These are phyloP conservation scores for Sminthopsis crassicaudata DNA, from an alignment of 2,113 vertebrate species.

Conservation along the genomic window DNA sequence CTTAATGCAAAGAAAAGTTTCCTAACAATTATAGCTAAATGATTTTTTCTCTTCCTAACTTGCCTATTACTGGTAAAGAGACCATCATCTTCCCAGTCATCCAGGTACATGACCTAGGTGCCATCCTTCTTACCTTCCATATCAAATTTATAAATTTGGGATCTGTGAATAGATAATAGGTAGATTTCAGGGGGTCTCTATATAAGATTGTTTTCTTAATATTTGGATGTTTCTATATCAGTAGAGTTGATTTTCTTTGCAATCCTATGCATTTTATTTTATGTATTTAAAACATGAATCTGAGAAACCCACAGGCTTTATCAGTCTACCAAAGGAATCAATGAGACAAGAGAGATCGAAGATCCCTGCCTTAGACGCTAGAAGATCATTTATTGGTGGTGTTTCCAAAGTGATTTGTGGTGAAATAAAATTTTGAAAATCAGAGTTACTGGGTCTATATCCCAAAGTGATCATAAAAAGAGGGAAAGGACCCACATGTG, in stretches of 20 bases:
- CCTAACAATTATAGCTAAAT: not conserved
- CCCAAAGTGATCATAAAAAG: no score
- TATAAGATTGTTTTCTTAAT: not conserved
- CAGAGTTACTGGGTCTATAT: no score
- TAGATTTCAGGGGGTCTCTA: no score
- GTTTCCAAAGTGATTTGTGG: no score
- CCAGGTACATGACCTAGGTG: not conserved
- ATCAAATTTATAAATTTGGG: not conserved
- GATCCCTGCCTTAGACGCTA: no score
- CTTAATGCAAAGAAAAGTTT: not conserved
- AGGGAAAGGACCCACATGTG: no score
- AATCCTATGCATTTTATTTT: not conserved
- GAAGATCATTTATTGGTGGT: no score
- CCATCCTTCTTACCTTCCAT: not conserved
- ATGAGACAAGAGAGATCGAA: no score
- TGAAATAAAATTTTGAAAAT: no score
- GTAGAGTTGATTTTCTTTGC: not conserved
- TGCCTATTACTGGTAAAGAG: not conserved
- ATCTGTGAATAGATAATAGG: no score
- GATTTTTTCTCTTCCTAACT: not conserved
- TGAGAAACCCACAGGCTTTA: not conserved
- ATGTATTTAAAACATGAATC: not conserved
- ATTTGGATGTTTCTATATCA: not conserved
- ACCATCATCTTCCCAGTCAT: not conserved
- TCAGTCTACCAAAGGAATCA: no score